Evolutionary conservation across 2,113 vertebrate species (phyloP).

Genomic region (Burhinus bistriatus): DNA sequence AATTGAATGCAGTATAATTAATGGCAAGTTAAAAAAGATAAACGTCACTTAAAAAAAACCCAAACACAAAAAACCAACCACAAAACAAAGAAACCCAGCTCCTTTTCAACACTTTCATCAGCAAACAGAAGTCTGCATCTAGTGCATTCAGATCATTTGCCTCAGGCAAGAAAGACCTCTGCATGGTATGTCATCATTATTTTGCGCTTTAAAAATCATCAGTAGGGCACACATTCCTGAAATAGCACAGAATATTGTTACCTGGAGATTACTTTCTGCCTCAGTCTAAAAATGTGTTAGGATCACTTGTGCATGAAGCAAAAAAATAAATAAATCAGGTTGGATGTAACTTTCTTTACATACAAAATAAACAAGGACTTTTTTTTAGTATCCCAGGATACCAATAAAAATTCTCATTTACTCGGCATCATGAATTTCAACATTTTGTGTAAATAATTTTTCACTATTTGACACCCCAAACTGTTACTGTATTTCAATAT

Average conservation of each 20-base stretch:
- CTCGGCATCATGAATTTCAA: not conserved
- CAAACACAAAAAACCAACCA: not conserved
- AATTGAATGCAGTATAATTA: not conserved
- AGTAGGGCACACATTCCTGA: conserved; percentile 20
- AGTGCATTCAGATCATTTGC: conserved; percentile 18
- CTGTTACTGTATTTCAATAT: not conserved
- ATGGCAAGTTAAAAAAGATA: not conserved
- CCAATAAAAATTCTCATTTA: not conserved
- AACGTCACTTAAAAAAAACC: not conserved
- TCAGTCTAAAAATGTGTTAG: conserved; percentile 2
- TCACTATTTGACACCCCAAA: not conserved
- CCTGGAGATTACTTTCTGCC: conserved; percentile 42
- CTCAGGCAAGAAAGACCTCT: conserved; percentile 59
- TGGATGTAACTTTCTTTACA: not conserved
- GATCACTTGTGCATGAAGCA: not conserved
- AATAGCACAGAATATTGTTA: conserved; percentile 38
- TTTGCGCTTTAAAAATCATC: conserved; percentile 49
- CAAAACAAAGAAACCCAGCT: not conserved
- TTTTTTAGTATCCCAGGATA: not conserved
- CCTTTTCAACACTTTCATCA: conserved; percentile 18
- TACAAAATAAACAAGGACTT: not conserved
- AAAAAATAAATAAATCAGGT: not conserved
- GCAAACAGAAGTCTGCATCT: conserved; percentile 23
- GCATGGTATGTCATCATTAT: conserved; percentile 51
- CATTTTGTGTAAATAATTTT: not conserved